A percentile compares a stretch with the other conserved stretches of the same genome.
phyloP scores from a whole-genome alignment of 2,888 invertebrate species.

The Blastobasis lacticolella region DNA sequence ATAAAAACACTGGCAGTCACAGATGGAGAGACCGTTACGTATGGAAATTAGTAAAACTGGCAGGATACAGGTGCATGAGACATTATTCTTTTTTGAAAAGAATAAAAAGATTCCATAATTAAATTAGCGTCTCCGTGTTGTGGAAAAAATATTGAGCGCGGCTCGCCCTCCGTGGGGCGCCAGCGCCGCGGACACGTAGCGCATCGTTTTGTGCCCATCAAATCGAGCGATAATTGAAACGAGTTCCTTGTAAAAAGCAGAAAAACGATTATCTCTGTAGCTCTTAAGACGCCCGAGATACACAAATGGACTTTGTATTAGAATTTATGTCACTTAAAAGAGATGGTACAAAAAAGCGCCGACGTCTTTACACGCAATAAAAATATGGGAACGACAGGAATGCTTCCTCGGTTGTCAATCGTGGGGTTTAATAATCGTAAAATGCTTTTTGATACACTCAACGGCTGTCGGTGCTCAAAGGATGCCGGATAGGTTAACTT shows the following conservation, averaged over 20 bases:
- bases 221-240: constrained; percentile 73
- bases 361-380: constrained; percentile 73
- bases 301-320: constrained; percentile 74
- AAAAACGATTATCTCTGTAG: constrained; percentile 72
- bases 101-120: constrained; percentile 56
- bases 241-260: constrained; percentile 74
- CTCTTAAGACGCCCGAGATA: constrained; percentile 74
- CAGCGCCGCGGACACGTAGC: constrained; percentile 60
- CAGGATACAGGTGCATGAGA: constrained; percentile 60
- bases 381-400: constrained; percentile 69
- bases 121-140: constrained; percentile 65
- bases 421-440: constrained; percentile 70
- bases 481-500: no score
- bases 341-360: constrained; percentile 71
- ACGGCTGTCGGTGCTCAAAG: constrained; percentile 13
- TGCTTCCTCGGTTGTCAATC: constrained; percentile 70
- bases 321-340: constrained; percentile 74
- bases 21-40: constrained; percentile 41
- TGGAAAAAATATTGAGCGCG: constrained; percentile 46
- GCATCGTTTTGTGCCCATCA: constrained; percentile 66
- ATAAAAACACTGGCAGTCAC: neutral
- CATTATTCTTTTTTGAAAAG: constrained; percentile 24
- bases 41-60: constrained; percentile 44
- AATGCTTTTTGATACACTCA: constrained; percentile 65
- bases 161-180: constrained; percentile 63